phyloP scores from a whole-genome alignment of 2,113 vertebrate genomes.

The Microtus pennsylvanicus region DNA sequence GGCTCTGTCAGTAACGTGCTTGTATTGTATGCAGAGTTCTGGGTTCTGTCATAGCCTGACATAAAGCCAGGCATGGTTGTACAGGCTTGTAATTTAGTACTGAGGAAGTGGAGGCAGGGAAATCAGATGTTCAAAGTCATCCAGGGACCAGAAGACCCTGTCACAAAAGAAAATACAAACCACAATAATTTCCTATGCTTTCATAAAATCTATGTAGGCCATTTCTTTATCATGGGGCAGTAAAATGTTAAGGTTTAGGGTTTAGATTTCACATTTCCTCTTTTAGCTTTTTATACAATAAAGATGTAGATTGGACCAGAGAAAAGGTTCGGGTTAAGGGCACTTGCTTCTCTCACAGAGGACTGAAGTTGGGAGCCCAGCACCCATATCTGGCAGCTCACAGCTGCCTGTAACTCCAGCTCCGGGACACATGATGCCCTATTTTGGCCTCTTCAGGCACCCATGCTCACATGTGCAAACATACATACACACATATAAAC shows the following conservation, averaged over 20 bases:
- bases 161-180: neutral
- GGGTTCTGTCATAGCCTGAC: neutral
- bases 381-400: neutral
- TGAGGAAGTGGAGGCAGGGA: neutral
- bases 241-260: constrained; percentile 20
- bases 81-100: neutral
- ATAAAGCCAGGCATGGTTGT: neutral
- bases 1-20: no score
- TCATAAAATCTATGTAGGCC: neutral
- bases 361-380: neutral
- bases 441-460: neutral
- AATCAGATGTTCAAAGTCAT: neutral
- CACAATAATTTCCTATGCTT: neutral
- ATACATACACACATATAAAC: neutral
- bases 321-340: neutral
- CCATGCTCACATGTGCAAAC: neutral
- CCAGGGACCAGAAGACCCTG: neutral
- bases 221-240: neutral
- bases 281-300: constrained; percentile 19
- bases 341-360: no score
- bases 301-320: neutral
- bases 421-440: neutral
- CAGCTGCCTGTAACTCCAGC: neutral
- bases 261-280: constrained; percentile 12
- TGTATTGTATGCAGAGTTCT: neutral